phyloP scores from a whole-genome alignment of 2,888 invertebrate genomes.

The Alsophila aescularia region DNA sequence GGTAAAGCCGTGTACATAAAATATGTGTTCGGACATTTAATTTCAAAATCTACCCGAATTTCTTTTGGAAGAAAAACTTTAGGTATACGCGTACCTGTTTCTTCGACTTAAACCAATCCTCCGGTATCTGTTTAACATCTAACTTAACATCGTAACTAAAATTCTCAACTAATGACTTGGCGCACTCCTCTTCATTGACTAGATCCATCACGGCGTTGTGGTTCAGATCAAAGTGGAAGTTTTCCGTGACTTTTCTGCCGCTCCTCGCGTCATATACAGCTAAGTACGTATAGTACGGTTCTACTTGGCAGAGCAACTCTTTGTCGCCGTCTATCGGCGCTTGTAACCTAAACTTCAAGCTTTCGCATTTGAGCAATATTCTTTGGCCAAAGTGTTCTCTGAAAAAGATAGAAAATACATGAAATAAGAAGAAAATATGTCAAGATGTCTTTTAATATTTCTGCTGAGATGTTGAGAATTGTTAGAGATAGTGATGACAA shows the following conservation, averaged over 20 bases:
- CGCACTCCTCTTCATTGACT: constrained; percentile 78
- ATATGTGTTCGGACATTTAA: no score
- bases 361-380: constrained; percentile 92
- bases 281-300: constrained; percentile 96
- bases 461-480: no score
- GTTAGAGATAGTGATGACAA: no score
- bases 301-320: constrained; percentile 92
- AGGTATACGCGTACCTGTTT: constrained; percentile 78
- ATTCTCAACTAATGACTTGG: constrained; percentile 79
- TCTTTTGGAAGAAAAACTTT: no score
- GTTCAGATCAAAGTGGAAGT: constrained; percentile 95
- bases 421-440: no score
- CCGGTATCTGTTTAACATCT: constrained; percentile 88
- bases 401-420: constrained; percentile 42
- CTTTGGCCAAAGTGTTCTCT: constrained; percentile 95
- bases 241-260: constrained; percentile 95
- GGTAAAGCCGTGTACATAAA: no score
- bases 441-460: no score
- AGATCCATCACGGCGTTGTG: constrained; percentile 87
- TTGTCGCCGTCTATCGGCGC: constrained; percentile 90
- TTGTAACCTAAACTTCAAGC: constrained; percentile 93
- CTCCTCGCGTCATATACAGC: constrained; percentile 95
- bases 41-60: no score
- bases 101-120: constrained; percentile 89
- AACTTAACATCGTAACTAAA: constrained; percentile 84